Evolutionary conservation across 2,113 vertebrate genomes (phyloP).

Genomic region (human (Homo sapiens)): DNA sequence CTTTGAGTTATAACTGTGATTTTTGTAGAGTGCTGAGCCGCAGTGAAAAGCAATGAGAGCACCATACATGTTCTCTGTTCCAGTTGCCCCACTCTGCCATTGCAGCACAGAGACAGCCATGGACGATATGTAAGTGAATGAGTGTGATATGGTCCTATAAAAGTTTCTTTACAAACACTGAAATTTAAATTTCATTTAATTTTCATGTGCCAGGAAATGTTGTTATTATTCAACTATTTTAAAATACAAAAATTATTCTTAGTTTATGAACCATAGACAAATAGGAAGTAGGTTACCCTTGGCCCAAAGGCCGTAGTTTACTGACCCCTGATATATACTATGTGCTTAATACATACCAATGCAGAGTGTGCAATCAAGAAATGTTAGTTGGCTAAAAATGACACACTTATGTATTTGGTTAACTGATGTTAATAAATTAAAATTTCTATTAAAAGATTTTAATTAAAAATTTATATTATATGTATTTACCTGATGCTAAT

Average conservation of each 20-base stretch:
- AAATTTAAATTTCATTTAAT: neutral
- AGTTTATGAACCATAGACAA: neutral
- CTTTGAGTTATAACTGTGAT: neutral
- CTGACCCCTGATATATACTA: neutral
- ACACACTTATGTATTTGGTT: neutral
- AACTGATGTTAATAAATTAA: neutral
- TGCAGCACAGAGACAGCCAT: neutral
- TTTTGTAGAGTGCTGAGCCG: neutral
- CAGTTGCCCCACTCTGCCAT: neutral
- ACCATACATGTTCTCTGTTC: neutral
- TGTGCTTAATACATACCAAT: neutral
- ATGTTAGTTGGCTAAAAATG: neutral
- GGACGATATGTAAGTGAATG: neutral
- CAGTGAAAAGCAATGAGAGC: neutral
- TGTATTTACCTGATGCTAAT: neutral
- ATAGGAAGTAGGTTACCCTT: neutral
- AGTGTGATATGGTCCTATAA: neutral
- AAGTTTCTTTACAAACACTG: neutral
- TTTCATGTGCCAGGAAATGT: neutral
- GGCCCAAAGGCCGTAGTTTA: neutral
- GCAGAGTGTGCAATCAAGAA: neutral
- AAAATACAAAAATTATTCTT: neutral
- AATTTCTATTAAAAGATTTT: neutral
- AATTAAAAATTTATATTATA: neutral
- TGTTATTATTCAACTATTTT: neutral